phyloP scores from a whole-genome alignment of 2,888 invertebrate genomes.

The Sthenelais limicola region DNA sequence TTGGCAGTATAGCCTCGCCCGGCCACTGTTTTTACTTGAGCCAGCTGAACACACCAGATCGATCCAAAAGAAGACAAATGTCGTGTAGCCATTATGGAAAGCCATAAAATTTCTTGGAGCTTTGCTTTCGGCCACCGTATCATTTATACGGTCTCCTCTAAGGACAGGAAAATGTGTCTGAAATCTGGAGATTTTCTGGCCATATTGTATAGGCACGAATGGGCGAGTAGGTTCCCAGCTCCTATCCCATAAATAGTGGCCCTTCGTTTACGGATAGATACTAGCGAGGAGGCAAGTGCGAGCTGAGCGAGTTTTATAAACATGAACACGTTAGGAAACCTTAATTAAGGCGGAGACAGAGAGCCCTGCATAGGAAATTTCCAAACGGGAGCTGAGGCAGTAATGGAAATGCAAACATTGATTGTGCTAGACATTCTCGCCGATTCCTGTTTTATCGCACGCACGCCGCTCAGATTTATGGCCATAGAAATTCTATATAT shows the following conservation, averaged over 20 bases:
- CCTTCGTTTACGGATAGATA: no score
- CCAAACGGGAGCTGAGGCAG: not conserved
- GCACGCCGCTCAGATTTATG: constrained; percentile 28
- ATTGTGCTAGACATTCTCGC: constrained; percentile 6
- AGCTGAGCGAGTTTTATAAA: no score
- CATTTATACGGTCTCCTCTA: constrained; percentile 30
- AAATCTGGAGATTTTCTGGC: constrained; percentile 36
- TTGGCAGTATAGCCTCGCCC: no score
- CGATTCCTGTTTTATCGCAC: constrained; percentile 4
- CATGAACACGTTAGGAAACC: not conserved
- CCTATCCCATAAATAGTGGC: no score
- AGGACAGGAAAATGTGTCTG: not conserved
- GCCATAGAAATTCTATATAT: constrained; percentile 37
- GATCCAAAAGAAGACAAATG: constrained; percentile 38
- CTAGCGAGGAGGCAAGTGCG: no score
- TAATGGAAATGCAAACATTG: constrained; percentile 38
- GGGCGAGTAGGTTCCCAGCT: no score
- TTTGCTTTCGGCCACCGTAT: constrained; percentile 40
- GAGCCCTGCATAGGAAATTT: no score
- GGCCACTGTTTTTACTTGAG: constrained; percentile 34
- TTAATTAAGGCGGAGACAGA: not conserved
- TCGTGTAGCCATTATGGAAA: constrained; percentile 39
- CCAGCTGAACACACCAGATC: constrained; percentile 35
- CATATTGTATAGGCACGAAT: constrained; percentile 35
- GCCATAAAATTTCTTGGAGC: constrained; percentile 39